Evolutionary conservation across 2,797 vertebrate species (phyloP), one percentile per base, ranked within the genome.

Genomic region (Xiphophorus birchmanni): DNA sequence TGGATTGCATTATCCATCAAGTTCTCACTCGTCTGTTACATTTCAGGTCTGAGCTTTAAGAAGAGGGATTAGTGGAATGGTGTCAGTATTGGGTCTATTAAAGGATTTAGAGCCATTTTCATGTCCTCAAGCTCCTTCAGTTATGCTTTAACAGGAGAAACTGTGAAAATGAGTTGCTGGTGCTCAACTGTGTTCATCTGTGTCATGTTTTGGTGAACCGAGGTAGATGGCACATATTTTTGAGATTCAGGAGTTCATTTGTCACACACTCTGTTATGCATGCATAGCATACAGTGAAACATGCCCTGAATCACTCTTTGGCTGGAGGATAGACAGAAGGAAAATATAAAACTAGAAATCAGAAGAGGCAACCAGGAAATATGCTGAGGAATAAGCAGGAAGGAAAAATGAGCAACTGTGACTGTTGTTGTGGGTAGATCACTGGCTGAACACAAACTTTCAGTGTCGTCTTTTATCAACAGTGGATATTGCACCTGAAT

Each of bases 31-130:
- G 72, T 85, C 82, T 71, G 86, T 86, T 87, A 74, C 83, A 82
- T 83, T 86, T 84, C 6, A 76, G 87, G 88, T 86, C 78, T 42
- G 47, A 84, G 79, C 85, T 83, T 80, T 83, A 88, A 91, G 92
- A 84, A 88, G 89, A 87, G 79, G 87, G 92, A 92, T 94, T 92
- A 91, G 88, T 74, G 81, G 81, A 91, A 79, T 82, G 89, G 86
- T 92, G 87, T 90, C 91, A 91, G 80, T 81, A 86, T 82, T 90
- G 80, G 85, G 86, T 93, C 91, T 91, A 91, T 94, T 93, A 85
- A 75, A 88, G 90, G 91, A 91, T 93, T 93, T 93, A 82, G 67
- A 90, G 89, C 78, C 82, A 91, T 93, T 94, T 90, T 86, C 82
- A 81, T 47, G 1, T 84, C 80, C 81, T 84, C 80, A 86, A 83